A percentile compares a stretch with the other conserved stretches of the same genome.
Conservation (phyloP, 2,888 invertebrate genomes). For the Quadroppia sp. region DNA sequence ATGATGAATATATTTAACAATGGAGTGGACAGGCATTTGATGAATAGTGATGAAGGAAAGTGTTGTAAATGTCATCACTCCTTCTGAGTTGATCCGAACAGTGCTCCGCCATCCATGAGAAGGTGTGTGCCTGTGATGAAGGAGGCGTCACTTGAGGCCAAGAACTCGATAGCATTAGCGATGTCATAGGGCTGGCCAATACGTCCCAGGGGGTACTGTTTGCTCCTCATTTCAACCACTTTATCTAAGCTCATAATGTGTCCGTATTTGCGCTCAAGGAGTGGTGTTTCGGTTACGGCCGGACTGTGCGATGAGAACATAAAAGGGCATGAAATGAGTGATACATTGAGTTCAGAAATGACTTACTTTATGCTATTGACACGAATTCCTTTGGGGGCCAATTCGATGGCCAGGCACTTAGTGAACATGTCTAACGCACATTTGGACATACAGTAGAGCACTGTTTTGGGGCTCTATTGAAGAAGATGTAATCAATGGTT, state of each 20-base stretch:
- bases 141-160: background rate
- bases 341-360: background rate
- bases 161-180: background rate
- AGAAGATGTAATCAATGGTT: background rate
- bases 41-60: too few relatives aligned
- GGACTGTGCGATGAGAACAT: background rate
- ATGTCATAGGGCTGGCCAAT: constrained; percentile 7
- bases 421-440: background rate
- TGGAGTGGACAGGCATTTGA: too few relatives aligned
- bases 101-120: constrained; percentile 11
- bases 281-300: background rate
- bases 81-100: constrained; percentile 1
- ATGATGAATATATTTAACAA: too few relatives aligned
- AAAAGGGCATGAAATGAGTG: background rate
- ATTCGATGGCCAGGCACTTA: background rate
- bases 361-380: constrained; percentile 5
- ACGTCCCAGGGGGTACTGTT: constrained; percentile 6
- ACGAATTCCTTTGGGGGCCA: background rate
- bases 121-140: constrained; percentile 4
- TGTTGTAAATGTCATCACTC: too few relatives aligned
- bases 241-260: background rate
- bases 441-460: background rate
- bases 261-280: background rate
- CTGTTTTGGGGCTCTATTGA: background rate
- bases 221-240: background rate